Conservation (phyloP, 2,113 vertebrate species). For the Vulpes vulpes region DNA sequence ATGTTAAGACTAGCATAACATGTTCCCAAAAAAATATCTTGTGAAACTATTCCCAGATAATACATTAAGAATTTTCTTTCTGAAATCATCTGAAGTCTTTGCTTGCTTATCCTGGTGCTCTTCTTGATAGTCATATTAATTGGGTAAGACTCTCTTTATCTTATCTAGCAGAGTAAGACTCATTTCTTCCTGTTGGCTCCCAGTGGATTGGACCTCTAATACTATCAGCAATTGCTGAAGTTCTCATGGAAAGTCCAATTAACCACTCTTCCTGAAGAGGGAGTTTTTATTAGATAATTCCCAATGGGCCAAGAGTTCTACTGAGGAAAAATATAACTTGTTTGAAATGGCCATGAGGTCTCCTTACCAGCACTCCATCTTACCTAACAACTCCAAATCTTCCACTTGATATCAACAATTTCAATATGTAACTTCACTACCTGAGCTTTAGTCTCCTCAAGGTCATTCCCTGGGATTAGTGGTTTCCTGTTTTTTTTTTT, state of each 20-base stretch:
- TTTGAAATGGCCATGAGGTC: neutral
- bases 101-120: neutral
- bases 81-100: neutral
- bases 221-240: neutral
- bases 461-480: neutral
- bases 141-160: neutral
- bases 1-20: neutral
- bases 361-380: accelerated
- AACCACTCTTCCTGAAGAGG: neutral
- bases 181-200: neutral
- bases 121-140: neutral
- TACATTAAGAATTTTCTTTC: neutral
- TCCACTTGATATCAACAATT: neutral
- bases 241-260: neutral
- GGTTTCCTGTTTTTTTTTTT: neutral
- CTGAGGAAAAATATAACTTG: neutral
- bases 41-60: neutral
- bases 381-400: neutral
- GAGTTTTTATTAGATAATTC: neutral
- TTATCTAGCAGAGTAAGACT: neutral
- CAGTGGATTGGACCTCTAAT: neutral
- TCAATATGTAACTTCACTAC: neutral
- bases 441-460: neutral
- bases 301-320: neutral
- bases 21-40: neutral